A percentile compares a stretch with the other conserved stretches of the same genome.
These are phyloP conservation scores for Lycaon pictus DNA, from an alignment of 2,113 vertebrate genomes.

Conservation along the genomic window DNA sequence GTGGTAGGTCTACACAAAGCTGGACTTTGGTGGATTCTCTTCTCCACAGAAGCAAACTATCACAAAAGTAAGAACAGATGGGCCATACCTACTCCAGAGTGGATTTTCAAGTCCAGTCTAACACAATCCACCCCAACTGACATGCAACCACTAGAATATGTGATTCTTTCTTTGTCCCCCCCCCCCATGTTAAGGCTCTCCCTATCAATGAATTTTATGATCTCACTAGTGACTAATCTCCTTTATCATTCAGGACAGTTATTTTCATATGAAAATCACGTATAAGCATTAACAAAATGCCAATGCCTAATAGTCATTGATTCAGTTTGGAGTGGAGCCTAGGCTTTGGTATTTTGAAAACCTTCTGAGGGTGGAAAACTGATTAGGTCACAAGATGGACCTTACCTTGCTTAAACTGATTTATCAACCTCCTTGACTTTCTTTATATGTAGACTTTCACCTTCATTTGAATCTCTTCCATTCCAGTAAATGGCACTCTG, in stretches of 20 bases:
- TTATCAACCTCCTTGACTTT: neutral
- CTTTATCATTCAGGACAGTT: neutral
- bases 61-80: neutral
- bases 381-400: neutral
- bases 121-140: neutral
- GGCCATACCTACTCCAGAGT: neutral
- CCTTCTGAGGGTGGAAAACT: neutral
- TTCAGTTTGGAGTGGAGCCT: neutral
- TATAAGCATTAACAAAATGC: neutral
- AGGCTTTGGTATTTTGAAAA: neutral
- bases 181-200: neutral
- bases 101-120: neutral
- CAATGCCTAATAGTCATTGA: neutral
- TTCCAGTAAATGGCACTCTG: neutral
- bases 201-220: neutral
- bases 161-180: too few relatives aligned
- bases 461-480: neutral
- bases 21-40: neutral
- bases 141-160: neutral
- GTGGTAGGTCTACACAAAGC: neutral
- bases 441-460: neutral
- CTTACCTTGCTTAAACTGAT: neutral
- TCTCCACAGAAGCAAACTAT: neutral
- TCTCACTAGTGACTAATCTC: neutral
- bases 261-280: neutral